Conservation (phyloP, 2,113 vertebrate genomes). For the Neolamprologus modestus region DNA sequence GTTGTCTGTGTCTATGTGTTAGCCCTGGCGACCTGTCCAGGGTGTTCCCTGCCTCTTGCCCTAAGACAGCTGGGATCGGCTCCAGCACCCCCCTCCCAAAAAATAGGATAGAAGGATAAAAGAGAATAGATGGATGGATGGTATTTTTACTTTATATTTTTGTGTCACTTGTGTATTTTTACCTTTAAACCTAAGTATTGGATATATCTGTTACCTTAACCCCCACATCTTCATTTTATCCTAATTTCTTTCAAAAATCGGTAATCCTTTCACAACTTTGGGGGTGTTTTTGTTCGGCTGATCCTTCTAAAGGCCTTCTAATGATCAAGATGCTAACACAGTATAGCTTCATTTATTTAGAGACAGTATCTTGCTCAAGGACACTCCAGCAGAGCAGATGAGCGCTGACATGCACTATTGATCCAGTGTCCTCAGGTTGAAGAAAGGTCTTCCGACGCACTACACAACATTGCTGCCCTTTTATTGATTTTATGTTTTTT, state of each 20-base stretch:
- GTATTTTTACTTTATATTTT: background rate
- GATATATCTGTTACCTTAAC: background rate
- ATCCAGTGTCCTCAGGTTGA: slow-evolving; percentile 30
- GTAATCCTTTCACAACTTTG: background rate
- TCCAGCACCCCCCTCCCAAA: background rate
- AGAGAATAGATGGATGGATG: background rate
- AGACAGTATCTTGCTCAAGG: slow-evolving; percentile 38
- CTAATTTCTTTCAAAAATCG: fast-evolving
- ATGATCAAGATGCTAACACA: background rate
- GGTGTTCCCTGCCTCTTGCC: background rate
- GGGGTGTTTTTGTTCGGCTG: background rate
- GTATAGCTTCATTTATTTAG: background rate
- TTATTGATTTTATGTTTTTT: slow-evolving; percentile 52
- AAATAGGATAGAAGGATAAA: background rate
- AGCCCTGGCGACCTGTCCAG: background rate
- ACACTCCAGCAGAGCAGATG: slow-evolving; percentile 32
- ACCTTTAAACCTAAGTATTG: background rate
- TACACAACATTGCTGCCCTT: slow-evolving; percentile 25
- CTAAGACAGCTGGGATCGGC: background rate
- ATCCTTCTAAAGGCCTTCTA: background rate
- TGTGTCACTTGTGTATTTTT: background rate
- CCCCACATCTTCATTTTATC: background rate
- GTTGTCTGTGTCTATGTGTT: background rate
- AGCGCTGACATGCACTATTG: slow-evolving; percentile 26
- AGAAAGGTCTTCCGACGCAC: slow-evolving; percentile 29